phyloP scores from a whole-genome alignment of 1,140 invertebrate species.

The Parapsyche elsis region DNA sequence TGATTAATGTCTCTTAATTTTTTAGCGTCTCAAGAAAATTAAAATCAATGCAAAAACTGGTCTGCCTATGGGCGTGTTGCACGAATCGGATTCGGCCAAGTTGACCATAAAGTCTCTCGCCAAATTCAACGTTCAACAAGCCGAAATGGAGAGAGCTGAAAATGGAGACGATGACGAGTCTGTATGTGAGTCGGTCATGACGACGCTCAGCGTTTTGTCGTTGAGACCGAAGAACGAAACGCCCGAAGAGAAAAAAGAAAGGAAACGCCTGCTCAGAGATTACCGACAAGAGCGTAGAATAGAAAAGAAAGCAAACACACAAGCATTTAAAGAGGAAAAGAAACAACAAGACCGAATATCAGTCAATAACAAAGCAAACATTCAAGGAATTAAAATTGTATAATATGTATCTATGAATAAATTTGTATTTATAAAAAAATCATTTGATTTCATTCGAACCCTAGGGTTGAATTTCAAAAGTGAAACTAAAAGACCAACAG shows the following conservation, averaged over 20 bases:
- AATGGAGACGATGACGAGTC: slow-evolving; percentile 65
- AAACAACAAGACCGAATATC: slow-evolving; percentile 82
- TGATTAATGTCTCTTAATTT: slow-evolving; percentile 35
- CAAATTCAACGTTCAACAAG: slow-evolving; percentile 71
- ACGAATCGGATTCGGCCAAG: slow-evolving; percentile 67
- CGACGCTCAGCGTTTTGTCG: slow-evolving; percentile 76
- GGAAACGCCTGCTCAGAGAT: slow-evolving; percentile 86
- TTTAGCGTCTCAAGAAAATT: slow-evolving; percentile 71
- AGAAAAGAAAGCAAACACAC: slow-evolving; percentile 87
- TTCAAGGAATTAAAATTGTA: slow-evolving; percentile 77
- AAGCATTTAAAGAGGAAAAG: slow-evolving; percentile 90
- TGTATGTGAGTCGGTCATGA: slow-evolving; percentile 74
- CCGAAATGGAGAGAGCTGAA: slow-evolving; percentile 48
- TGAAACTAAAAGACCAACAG: not conserved
- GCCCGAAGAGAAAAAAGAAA: slow-evolving; percentile 79
- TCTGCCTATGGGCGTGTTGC: slow-evolving; percentile 75
- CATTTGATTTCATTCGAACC: too few species aligned
- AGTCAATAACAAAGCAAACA: slow-evolving; percentile 78
- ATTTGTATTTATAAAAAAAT: not conserved
- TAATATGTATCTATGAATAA: slow-evolving; percentile 60
- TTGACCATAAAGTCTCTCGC: slow-evolving; percentile 77
- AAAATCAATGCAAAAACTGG: slow-evolving; percentile 78
- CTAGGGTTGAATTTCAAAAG: too few species aligned
- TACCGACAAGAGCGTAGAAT: slow-evolving; percentile 84
- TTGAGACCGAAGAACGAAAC: slow-evolving; percentile 86